Base-by-base conservation (phyloP, 2,113 vertebrate species). In the Solea solea region DNA sequence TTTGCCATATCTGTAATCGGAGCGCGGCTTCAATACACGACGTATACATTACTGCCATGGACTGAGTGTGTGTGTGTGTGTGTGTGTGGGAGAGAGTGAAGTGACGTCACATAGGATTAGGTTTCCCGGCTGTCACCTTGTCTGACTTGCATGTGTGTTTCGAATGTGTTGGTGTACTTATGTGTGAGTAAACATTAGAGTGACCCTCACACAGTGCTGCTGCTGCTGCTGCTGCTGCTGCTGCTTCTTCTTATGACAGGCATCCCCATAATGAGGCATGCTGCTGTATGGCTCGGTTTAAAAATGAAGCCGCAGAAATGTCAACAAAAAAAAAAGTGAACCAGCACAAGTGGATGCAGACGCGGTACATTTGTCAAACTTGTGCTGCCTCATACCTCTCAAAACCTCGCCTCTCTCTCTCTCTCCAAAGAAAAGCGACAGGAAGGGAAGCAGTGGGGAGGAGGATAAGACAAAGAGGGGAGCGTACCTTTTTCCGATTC, bases 221-320 rank as follows among this genome's bases (percentile, higher is more conserved):
- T 69, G 67, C 65, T 67, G 34, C 21, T 21, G 21, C 21, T 21
- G 21, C 21, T 21, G 21, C 21, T 21, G 21, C 21, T 28, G 48
- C 39, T 15, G 45, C 69, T 69, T 64, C 65, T 67, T 1, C 8
- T 12, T 56, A 68, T 70, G 72, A 55, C 81, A 67, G 72, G 58
- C 7, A 0, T 75, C 70, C 65, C 59, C 28, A 5, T 87, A 91
- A 90, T 82, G 76, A 90, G 79, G 64, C 48, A 4, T 7, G 68
- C 39, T 62, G 39, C 59, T 57, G 52, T 61, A 55, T 2, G 41
- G 49, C 42, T 49, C 10, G 28, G 75, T 49, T 21, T 52, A 67
- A 64, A 77, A 80, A 72, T 67, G 65, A 16, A 54, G 66, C 10
- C 57, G 57, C 8, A 54, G 46, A 56, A 76, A 76, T 69, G 63